These are phyloP conservation scores for Calliphora vicina DNA, from an alignment of 1,140 invertebrate genomes.

Conservation along the genomic window DNA sequence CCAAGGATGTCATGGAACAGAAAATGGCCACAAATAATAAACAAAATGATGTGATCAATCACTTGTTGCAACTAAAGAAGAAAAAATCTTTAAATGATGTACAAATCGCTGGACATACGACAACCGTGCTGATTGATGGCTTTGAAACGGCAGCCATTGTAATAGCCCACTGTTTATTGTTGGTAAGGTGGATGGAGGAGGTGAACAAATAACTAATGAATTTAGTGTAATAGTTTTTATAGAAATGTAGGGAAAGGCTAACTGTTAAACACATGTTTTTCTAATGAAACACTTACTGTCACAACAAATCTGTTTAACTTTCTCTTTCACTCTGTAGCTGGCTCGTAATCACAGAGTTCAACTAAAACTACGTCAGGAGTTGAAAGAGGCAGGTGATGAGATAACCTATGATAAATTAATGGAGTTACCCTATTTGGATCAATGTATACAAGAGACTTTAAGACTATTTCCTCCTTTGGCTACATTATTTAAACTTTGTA, in stretches of 20 bases:
- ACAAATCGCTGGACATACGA: slow-evolving; percentile 42
- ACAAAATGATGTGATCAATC: slow-evolving; percentile 33
- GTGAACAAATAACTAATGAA: neutral
- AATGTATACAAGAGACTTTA: slow-evolving; percentile 39
- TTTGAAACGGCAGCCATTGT: slow-evolving; percentile 40
- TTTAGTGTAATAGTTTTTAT: neutral
- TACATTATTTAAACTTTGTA: slow-evolving; percentile 39
- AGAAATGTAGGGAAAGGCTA: neutral
- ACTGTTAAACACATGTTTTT: neutral
- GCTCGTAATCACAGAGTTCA: slow-evolving; percentile 37
- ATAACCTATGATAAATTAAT: slow-evolving; percentile 34
- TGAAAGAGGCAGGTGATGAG: neutral
- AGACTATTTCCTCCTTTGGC: slow-evolving; percentile 39
- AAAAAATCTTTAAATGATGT: slow-evolving; percentile 39
- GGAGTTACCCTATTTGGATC: slow-evolving; percentile 39
- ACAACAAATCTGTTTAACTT: too few relatives aligned
- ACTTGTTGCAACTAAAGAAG: slow-evolving; percentile 33
- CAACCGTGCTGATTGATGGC: slow-evolving; percentile 41
- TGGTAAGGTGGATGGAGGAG: slow-evolving; percentile 10
- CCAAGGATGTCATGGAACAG: neutral
- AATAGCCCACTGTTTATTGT: slow-evolving; percentile 38
- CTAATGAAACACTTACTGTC: neutral
- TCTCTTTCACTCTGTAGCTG: slow-evolving; percentile 17
- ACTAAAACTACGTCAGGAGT: slow-evolving; percentile 36
- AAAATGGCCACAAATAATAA: neutral